Evolutionary conservation across 2,113 vertebrate species (phyloP), one percentile per base, ranked within the genome.

Genomic region (Phainopepla nitens): DNA sequence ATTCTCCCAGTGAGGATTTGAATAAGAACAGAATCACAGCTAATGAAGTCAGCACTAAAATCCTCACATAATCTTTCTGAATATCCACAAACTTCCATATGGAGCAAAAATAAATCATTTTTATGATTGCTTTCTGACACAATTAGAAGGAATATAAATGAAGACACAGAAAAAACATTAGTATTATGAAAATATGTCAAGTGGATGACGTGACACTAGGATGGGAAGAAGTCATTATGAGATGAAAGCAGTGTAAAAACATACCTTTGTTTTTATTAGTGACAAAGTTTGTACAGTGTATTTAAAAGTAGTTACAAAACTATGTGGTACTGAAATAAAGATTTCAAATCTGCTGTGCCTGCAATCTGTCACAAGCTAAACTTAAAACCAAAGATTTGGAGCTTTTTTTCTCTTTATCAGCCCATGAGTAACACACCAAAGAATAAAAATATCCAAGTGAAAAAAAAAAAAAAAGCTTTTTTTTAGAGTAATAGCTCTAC

Each of bases 31-130:
- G 87, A 88, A 82, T 72, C 80, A 75, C 65, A 82, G 62, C 69
- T 96, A 93, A 91, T 86, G 82, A 94, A 97, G 50, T 84, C 72
- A 95, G 83, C 73, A 71, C 41, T 89, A 94, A 94, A 92, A 57
- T 22, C 65, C 61, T 69, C 91, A 77, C 21, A 66, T 62, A 93
- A 91, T 94, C 83, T 77, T 92, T 68, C 87, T 88, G 31, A 92
- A 79, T 56, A 73, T 68, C 24, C 61, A 86, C 12, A 3, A 75
- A 82, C 47, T 87, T 94, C 69, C 66, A 93, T 29, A 78, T 19
- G 25, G 72, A 79, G 41, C 51, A 54, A 93, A 91, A 95, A 91
- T 65, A 91, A 76, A 78, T 86, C 14, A 60, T 53, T 87, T 88
- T 77, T 71, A 84, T 66, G 54, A 88, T 24, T 89, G 49, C 44